Evolutionary conservation across 2,888 invertebrate genomes (phyloP), one percentile per base, ranked within the genome.

Genomic region (Dasysyrphus albostriatus): DNA sequence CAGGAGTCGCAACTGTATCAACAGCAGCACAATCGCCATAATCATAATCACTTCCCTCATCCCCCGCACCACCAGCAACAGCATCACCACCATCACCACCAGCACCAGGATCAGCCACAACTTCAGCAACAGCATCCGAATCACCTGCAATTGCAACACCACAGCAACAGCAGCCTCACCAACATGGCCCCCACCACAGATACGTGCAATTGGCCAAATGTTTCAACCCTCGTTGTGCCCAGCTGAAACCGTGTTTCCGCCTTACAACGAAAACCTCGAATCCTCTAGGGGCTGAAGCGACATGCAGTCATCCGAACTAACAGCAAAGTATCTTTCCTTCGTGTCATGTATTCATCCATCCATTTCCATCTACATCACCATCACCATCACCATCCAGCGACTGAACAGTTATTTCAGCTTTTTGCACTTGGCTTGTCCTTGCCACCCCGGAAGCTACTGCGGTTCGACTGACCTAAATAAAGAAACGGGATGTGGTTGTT

Each of bases 11-110:
- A 88, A 61, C 88, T 89, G 58, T 88, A 88, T 39, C 90, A 89
- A 37, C 89, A 89, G 78, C 88, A 85, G 67, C 88, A 88, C 87
- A 89, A 90, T 88, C 90, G 88, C 67, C 83, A 88, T 67, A 79
- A 83, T 63, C 83, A 87, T 76, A 77, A 80, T 59, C 84, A 88
- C 63, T 88, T 88, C 6, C 89, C 89, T 47, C 88, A 80, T 67
- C 49, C 76, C 24, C 89, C 89, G 65, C 91, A 92, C 73, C 92
- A 92, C 90, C 90, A 92, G 89, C 92, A 78, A 77, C 91, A 92
- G 89, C 92, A 78, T 78, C 91, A 92, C 75, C 92, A 91, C 90
- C 90, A 92, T 88, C 92, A 73, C 88, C 91, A 89, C 89, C 92
- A 78, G 88, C 91, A 89, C 69, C 85, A 91, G 79, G 90, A 90